Evolutionary conservation across 2,113 vertebrate species (phyloP).

Genomic region (Lagenorhynchus albirostris): DNA sequence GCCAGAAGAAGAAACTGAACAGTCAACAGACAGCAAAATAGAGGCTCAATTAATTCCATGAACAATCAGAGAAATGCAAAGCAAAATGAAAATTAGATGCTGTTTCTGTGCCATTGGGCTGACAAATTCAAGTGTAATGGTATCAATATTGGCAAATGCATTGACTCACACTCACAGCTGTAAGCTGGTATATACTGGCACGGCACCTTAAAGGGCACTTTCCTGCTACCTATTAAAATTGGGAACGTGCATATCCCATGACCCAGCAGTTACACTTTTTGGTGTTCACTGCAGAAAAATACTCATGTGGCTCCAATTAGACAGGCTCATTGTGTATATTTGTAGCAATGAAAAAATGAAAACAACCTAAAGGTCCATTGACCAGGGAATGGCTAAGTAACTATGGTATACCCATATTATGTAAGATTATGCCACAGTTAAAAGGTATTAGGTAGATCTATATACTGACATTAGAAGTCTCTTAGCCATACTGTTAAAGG

Average conservation of each 20-base stretch:
- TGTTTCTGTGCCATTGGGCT: neutral
- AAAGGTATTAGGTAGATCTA: neutral
- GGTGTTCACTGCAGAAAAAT: neutral
- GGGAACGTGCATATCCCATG: neutral
- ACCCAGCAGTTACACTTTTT: neutral
- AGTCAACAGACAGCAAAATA: neutral
- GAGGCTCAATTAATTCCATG: neutral
- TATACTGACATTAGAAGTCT: neutral
- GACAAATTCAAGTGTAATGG: neutral
- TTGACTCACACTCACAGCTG: neutral
- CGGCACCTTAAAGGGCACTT: neutral
- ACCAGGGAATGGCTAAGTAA: neutral
- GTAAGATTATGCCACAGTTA: neutral
- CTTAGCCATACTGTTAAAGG: slow-evolving; percentile 5
- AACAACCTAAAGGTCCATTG: neutral
- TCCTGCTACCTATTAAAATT: neutral
- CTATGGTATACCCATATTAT: neutral
- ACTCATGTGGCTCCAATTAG: neutral
- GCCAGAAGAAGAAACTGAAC: neutral
- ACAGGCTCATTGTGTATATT: neutral
- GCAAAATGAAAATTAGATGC: neutral
- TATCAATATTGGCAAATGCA: neutral
- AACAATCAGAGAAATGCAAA: neutral
- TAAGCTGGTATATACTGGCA: neutral
- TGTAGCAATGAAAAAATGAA: neutral